Base-by-base conservation (phyloP, 2,888 invertebrate species). In the Pammene fasciana region DNA sequence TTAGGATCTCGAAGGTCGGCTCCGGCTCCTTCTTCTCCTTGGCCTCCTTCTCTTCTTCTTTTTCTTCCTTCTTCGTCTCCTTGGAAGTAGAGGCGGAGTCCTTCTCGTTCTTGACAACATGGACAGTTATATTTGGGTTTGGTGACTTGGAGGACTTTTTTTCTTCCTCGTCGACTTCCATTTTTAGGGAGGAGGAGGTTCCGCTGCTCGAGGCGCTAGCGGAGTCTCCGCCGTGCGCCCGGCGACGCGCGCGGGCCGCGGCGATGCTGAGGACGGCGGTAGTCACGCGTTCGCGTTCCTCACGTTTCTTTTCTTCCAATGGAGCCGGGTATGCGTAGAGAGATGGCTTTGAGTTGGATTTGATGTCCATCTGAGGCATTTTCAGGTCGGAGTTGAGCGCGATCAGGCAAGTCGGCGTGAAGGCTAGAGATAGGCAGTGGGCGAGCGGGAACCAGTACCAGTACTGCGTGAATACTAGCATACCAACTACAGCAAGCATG, bases 361-460 rank as follows among this genome's bases (percentile, higher is more conserved):
- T 96, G 70, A 97, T 94, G 77, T 99, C 98, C 82, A 99, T 92
- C 85, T 97, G 97, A 0, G 98, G 98, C 97, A 98, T 98, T 92
- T 96, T 94, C 11, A 99, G 94, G 79, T 99, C 97, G 0, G 96
- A 95, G 86, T 99, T 99, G 16, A 99, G 94, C 0, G 96, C 98
- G 82, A 99, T 98, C 45, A 99, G 88, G 80, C 97, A 98, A 1
- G 99, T 99, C 1, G 99, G 99, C 0, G 97, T 97, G 85, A 99
- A 99, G 6, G 99, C 98, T 72, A 99, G 92, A 0, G 98, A 97
- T 67, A 99, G 93, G 80, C 99, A 99, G 86, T 99, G 98, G 0
- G 98, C 97, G 75, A 99, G 93, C 0, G 99, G 99, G 94, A 99
- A 99, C 99, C 99, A 99, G 89, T 99, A 99, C 99, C 99, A 99